Conservation (phyloP, 2,797 vertebrate species). For the Siniperca scherzeri region DNA sequence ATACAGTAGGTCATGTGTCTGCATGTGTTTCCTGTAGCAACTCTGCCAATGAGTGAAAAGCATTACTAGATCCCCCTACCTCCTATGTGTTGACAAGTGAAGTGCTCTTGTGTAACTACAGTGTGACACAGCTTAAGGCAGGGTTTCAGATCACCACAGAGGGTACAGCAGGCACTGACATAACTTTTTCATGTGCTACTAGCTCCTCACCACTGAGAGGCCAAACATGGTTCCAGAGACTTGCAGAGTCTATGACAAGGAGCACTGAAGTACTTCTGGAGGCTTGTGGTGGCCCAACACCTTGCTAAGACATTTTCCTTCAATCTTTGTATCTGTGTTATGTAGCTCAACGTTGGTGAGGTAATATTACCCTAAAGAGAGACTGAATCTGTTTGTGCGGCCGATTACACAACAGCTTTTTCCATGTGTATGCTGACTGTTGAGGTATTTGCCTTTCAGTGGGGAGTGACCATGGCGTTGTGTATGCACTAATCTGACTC, state of each 20-base stretch:
- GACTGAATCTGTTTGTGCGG: background rate
- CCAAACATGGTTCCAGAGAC: background rate
- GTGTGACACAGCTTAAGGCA: slow-evolving; percentile 41
- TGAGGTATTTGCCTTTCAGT: background rate
- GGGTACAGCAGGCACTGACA: background rate
- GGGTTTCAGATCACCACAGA: background rate
- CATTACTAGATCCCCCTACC: background rate
- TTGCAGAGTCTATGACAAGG: background rate
- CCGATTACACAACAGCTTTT: background rate
- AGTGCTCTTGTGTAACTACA: slow-evolving; percentile 12
- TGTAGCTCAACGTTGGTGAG: background rate
- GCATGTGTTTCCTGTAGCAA: slow-evolving; percentile 17
- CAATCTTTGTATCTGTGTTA: background rate
- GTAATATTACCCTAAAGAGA: background rate
- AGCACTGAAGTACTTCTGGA: background rate
- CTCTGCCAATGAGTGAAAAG: slow-evolving; percentile 13
- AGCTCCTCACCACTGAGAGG: background rate
- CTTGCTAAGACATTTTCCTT: background rate
- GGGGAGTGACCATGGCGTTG: background rate
- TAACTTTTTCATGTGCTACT: slow-evolving; percentile 2
- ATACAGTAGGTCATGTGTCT: slow-evolving; percentile 38
- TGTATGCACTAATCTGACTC: background rate
- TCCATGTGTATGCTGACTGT: background rate
- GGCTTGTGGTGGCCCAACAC: background rate
- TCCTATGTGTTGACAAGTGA: background rate